These are phyloP conservation scores for Neofelis nebulosa DNA, from an alignment of 2,113 vertebrate genomes.

Conservation along the genomic window DNA sequence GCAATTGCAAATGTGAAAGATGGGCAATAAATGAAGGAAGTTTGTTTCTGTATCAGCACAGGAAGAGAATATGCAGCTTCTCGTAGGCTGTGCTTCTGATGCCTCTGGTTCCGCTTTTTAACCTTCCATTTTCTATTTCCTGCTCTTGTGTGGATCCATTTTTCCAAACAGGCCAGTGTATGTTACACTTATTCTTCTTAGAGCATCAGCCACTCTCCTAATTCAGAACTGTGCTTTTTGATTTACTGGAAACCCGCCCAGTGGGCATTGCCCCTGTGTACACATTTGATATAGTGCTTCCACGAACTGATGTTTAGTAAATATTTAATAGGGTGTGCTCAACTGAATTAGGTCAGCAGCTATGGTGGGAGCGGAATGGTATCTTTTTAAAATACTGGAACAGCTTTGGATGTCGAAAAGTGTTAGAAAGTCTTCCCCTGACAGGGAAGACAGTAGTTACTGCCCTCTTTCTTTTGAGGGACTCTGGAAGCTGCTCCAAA, in stretches of 20 bases:
- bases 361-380: slow-evolving; percentile 19
- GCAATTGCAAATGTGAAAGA: background rate
- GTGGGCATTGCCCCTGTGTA: slow-evolving; percentile 33
- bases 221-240: slow-evolving; percentile 43
- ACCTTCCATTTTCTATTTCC: background rate
- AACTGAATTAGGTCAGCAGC: slow-evolving; percentile 68
- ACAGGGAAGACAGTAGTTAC: background rate
- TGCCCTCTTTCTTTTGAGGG: background rate
- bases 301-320: slow-evolving; percentile 63
- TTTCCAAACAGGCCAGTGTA: background rate
- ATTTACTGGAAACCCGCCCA: slow-evolving; percentile 58
- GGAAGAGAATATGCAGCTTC: background rate
- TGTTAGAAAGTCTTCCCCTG: background rate
- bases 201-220: background rate
- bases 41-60: background rate
- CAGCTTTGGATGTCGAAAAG: background rate
- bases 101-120: background rate
- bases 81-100: background rate
- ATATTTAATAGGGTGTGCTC: slow-evolving; percentile 70
- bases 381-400: background rate
- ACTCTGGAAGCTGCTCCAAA: background rate
- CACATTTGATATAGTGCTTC: slow-evolving; percentile 64
- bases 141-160: background rate
- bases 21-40: background rate
- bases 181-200: background rate